Evolutionary conservation across 2,797 vertebrate genomes (phyloP).

Genomic region (Poeciliopsis infans): DNA sequence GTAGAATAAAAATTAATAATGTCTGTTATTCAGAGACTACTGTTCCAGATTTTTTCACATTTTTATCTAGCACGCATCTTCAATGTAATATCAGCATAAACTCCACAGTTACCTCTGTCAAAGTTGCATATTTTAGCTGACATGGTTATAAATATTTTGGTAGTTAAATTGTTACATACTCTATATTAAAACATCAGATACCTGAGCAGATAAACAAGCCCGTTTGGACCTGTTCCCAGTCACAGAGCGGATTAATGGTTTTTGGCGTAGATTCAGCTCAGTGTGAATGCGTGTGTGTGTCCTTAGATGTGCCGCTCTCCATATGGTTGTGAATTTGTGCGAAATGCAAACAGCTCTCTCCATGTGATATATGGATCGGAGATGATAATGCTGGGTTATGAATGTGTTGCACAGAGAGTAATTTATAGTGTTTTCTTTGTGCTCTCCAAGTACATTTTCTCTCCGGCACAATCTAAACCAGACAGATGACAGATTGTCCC

Average conservation of each 20-base stretch:
- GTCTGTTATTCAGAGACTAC: neutral
- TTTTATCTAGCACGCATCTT: neutral
- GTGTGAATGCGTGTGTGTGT: slow-evolving; percentile 31
- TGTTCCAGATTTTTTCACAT: neutral
- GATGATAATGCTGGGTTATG: slow-evolving; percentile 74
- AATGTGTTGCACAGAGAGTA: slow-evolving; percentile 64
- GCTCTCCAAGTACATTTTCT: slow-evolving; percentile 62
- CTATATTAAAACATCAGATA: slow-evolving; percentile 54
- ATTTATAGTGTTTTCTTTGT: slow-evolving; percentile 78
- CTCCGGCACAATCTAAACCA: slow-evolving; percentile 48
- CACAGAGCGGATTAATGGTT: slow-evolving; percentile 63
- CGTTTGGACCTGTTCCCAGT: slow-evolving; percentile 61
- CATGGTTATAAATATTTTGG: slow-evolving; percentile 49
- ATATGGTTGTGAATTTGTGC: slow-evolving; percentile 55
- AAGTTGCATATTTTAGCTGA: slow-evolving; percentile 41
- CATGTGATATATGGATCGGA: slow-evolving; percentile 69
- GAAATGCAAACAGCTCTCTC: slow-evolving; percentile 58
- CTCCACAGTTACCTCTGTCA: slow-evolving; percentile 12
- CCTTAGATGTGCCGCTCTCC: slow-evolving; percentile 45
- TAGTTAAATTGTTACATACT: slow-evolving; percentile 49
- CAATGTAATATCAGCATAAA: slow-evolving; percentile 1
- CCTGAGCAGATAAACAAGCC: slow-evolving; percentile 40
- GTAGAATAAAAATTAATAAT: neutral
- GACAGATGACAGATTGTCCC: slow-evolving; percentile 51
- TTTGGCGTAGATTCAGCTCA: slow-evolving; percentile 47